Evolutionary conservation across 92 coral and sea anemone species (phyloP), one percentile per base, ranked within the genome.

Genomic region (Umimayanthus kanabou): DNA sequence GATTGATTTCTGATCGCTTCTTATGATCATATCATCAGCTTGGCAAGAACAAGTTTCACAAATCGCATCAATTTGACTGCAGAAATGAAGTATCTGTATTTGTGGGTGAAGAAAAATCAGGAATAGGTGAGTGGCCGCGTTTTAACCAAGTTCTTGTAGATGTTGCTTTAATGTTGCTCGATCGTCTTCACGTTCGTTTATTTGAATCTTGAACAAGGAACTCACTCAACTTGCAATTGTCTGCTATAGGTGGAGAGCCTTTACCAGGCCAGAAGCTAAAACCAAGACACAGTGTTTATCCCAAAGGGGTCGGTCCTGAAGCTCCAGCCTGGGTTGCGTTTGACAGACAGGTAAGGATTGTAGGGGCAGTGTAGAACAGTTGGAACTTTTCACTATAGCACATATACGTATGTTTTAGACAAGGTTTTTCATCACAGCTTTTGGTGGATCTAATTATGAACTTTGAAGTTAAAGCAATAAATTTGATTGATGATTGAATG

Each of bases 301-400:
- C 99, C 39, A 93, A 95, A 64, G 99, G 99, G 65, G 93, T 97
- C 57, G 99, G 99, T 11, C 94, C 94, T 42, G 99, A 97, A 77
- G 99, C 99, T 0, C 99, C 99, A 26, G 96, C 99, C 39, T 97
- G 99, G 99, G 98, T 97, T 49, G 99, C 99, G 70, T 97, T 93
- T 92, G 99, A 97, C 66, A 91, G 99, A 93, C 99, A 97, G 90
- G 95, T 88, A 40, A 80, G 79, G 10, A 20, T 2, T 18, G 69
- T 5, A 22, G 9, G 69, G n/a, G 26, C 26, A 18, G 0, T 18
- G 69, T 61, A 61, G 69, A 5, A 18, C 69, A 1, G n/a, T 5
- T 20, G 6, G 4, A 18, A 18, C 69, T 18, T 61, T 20, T 61
- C 69, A 20, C 22, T 61, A 25, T 5, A 61, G 18, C 3, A 61